Conservation (phyloP, 30 jellyfish, hydroid and myxozoan species). For the Cassiopea xamachana region DNA sequence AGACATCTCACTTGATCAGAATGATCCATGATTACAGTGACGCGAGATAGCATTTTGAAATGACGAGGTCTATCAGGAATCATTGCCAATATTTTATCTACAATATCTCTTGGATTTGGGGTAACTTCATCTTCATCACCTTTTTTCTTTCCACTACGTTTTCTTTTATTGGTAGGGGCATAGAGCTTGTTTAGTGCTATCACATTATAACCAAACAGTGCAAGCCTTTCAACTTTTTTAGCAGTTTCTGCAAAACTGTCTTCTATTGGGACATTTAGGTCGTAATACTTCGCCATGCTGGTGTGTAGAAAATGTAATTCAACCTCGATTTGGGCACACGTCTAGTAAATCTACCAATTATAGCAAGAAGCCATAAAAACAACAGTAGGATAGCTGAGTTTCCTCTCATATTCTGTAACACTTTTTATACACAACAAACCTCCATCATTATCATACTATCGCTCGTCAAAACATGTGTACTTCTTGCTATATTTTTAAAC, state of each 20-base stretch:
- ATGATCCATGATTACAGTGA: constrained; percentile 50
- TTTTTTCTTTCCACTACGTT: constrained; percentile 28
- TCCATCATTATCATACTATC: too few relatives aligned
- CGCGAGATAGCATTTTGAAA: constrained; percentile 52
- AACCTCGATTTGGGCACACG: not conserved
- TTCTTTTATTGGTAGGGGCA: constrained; percentile 17
- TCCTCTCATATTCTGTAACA: too few relatives aligned
- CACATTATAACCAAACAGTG: constrained; percentile 44
- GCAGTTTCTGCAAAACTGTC: constrained; percentile 32
- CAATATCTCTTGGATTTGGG: not conserved
- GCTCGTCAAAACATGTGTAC: too few relatives aligned
- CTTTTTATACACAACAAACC: too few relatives aligned
- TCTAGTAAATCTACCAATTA: not conserved
- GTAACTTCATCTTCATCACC: constrained; percentile 18
- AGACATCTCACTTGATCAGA: constrained; percentile 70
- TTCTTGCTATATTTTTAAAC: too few relatives aligned
- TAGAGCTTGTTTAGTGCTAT: constrained; percentile 44
- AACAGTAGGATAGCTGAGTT: too few relatives aligned
- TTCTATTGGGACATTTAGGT: constrained; percentile 53
- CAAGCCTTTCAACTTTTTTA: constrained; percentile 44
- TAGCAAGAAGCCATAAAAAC: too few relatives aligned
- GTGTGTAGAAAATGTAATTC: not conserved
- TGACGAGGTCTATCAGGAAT: constrained; percentile 16
- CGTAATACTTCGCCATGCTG: constrained; percentile 59
- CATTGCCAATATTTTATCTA: constrained; percentile 12